phyloP scores from a whole-genome alignment of 2,113 vertebrate species.

The Oxyruncus cristatus region DNA sequence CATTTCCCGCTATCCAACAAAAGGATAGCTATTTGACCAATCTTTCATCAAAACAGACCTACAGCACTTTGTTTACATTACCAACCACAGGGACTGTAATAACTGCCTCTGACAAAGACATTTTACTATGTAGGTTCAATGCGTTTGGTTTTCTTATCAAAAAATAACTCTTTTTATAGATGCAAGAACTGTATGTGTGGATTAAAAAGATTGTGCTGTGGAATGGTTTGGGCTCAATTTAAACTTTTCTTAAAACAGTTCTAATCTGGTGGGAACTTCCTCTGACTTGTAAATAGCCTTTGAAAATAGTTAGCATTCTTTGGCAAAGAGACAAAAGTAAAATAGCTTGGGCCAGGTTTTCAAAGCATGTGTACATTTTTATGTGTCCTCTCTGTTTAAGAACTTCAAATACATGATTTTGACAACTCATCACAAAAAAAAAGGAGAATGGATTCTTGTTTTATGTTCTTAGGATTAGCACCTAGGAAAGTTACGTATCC shows the following conservation, averaged over 20 bases:
- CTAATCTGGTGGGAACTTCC: conserved; percentile 62
- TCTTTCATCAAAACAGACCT: conserved; percentile 81
- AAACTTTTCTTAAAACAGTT: conserved; percentile 43
- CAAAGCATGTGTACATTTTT: not conserved
- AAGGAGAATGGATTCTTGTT: not conserved
- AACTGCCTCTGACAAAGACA: conserved; percentile 63
- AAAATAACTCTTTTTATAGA: not conserved
- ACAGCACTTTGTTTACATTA: conserved; percentile 88
- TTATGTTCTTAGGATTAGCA: not conserved
- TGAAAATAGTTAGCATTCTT: conserved; percentile 38
- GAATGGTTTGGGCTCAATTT: not conserved
- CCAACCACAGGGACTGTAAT: conserved; percentile 59
- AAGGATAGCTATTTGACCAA: conserved; percentile 71
- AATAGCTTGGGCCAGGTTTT: not conserved
- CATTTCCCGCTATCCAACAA: conserved; percentile 31
- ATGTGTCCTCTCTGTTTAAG: not conserved
- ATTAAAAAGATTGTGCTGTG: not conserved
- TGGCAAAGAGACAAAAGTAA: conserved; percentile 29
- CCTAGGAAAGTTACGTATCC: not conserved
- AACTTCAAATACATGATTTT: not conserved
- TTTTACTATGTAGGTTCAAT: conserved; percentile 8
- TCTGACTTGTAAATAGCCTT: conserved; percentile 60
- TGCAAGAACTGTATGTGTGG: not conserved
- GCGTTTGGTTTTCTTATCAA: conserved; percentile 30
- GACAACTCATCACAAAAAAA: not conserved